These are phyloP conservation scores for Sinodicranocentrus sp. DNA, from an alignment of 2,888 invertebrate species.

Conservation along the genomic window DNA sequence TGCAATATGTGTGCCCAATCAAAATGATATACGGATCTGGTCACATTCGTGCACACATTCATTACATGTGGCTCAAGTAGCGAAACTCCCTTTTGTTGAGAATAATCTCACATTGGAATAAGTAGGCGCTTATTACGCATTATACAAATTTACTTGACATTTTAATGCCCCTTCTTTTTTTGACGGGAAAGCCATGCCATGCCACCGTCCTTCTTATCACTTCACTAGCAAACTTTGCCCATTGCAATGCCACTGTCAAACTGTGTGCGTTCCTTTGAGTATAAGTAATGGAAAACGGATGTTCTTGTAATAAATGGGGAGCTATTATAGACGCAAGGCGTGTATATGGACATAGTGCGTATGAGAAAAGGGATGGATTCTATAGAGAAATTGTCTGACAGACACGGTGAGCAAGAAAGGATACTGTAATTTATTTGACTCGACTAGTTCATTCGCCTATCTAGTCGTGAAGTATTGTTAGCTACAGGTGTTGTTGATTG, in stretches of 20 bases:
- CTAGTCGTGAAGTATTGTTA: slow-evolving; percentile 19
- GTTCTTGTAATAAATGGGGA: slow-evolving; percentile 47
- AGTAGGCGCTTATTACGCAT: slow-evolving; percentile 52
- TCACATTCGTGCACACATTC: slow-evolving; percentile 35
- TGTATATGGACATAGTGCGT: not conserved
- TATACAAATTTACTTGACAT: slow-evolving; percentile 67
- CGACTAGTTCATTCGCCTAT: slow-evolving; percentile 31
- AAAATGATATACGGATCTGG: slow-evolving; percentile 61
- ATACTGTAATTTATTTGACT: slow-evolving; percentile 57
- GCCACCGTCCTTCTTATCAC: slow-evolving; percentile 14
- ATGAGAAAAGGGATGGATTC: too few relatives aligned
- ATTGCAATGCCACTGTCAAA: slow-evolving; percentile 8
- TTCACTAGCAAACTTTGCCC: not conserved
- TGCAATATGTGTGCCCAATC: slow-evolving; percentile 53
- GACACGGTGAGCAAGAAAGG: slow-evolving; percentile 43
- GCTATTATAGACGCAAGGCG: not conserved
- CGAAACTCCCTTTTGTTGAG: slow-evolving; percentile 40
- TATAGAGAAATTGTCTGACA: slow-evolving; percentile 37
- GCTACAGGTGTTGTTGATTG: slow-evolving; percentile 66
- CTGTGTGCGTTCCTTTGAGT: not conserved
- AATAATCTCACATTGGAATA: slow-evolving; percentile 27
- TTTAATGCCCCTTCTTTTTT: slow-evolving; percentile 60
- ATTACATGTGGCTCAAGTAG: slow-evolving; percentile 16
- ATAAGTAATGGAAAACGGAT: slow-evolving; percentile 64
- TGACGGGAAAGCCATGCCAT: too few relatives aligned